Evolutionary conservation across 2,888 invertebrate species (phyloP).

Genomic region (Troglohyphantes excavatus): DNA sequence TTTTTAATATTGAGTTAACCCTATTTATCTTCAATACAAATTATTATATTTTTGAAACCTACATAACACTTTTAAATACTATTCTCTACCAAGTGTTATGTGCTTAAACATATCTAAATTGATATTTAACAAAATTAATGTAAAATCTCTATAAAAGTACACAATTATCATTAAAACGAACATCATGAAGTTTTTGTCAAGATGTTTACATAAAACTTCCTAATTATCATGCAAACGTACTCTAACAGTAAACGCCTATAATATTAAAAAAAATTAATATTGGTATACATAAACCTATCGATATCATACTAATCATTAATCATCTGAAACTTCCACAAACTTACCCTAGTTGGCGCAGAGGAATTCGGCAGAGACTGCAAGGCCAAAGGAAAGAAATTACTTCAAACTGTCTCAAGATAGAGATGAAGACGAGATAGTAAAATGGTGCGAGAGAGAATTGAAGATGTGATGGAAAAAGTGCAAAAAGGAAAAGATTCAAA

Average conservation of each 20-base stretch:
- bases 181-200: neutral
- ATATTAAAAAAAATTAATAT: neutral
- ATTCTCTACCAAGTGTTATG: too few species aligned
- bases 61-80: too few species aligned
- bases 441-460: neutral
- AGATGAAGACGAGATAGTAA: neutral
- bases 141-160: too few species aligned
- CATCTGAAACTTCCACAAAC: conserved; percentile 19
- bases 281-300: too few species aligned
- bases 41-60: too few species aligned
- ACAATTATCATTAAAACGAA: neutral
- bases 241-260: too few species aligned
- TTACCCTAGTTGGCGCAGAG: conserved; percentile 62
- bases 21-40: too few species aligned
- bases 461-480: conserved; percentile 2
- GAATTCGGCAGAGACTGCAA: conserved; percentile 53
- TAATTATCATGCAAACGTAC: too few species aligned
- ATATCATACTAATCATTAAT: neutral
- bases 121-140: too few species aligned
- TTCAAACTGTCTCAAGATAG: conserved; percentile 31
- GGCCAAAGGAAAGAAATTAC: conserved; percentile 71
- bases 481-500: conserved; percentile 7
- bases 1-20: too few species aligned
- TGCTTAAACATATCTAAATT: too few species aligned
- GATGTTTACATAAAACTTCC: too few species aligned